Conservation (phyloP, 2,797 vertebrate species). For the Aselliscus stoliczkanus region DNA sequence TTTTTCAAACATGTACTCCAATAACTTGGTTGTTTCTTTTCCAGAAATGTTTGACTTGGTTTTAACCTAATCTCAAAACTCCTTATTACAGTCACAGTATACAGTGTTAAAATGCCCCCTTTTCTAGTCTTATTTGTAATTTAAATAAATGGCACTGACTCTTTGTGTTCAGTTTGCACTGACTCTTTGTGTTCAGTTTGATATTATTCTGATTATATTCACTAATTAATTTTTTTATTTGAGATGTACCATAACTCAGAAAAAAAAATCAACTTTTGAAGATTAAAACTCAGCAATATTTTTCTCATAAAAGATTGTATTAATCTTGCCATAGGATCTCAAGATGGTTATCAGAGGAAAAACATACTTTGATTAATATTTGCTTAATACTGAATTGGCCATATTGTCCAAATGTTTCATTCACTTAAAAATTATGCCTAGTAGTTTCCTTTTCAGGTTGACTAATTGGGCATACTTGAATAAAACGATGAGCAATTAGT, state of each 20-base stretch:
- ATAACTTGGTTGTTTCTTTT: background rate
- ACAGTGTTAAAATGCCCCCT: background rate
- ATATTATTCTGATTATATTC: constrained; percentile 47
- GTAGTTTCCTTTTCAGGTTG: constrained; percentile 69
- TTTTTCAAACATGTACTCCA: background rate
- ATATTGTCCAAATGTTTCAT: constrained; percentile 77
- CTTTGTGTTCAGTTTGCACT: constrained; percentile 44
- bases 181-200: constrained; percentile 46
- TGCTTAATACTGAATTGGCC: constrained; percentile 76
- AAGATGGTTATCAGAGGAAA: constrained; percentile 71
- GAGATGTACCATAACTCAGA: constrained; percentile 59
- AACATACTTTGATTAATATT: constrained; percentile 77
- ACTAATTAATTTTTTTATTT: constrained; percentile 62
- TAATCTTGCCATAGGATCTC: constrained; percentile 72
- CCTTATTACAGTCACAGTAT: constrained; percentile 26
- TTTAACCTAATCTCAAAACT: background rate
- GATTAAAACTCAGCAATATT: constrained; percentile 76
- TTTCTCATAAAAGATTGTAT: constrained; percentile 74
- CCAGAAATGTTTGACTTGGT: background rate
- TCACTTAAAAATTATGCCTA: constrained; percentile 74
- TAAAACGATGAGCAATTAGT: constrained; percentile 60
- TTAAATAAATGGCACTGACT: constrained; percentile 51
- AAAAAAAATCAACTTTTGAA: constrained; percentile 68
- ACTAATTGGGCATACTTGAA: constrained; percentile 67
- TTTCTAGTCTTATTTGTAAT: constrained; percentile 48